A percentile compares a stretch with the other conserved stretches of the same genome.
phyloP scores from a whole-genome alignment of 2,797 vertebrate species.

The Karalla daura region DNA sequence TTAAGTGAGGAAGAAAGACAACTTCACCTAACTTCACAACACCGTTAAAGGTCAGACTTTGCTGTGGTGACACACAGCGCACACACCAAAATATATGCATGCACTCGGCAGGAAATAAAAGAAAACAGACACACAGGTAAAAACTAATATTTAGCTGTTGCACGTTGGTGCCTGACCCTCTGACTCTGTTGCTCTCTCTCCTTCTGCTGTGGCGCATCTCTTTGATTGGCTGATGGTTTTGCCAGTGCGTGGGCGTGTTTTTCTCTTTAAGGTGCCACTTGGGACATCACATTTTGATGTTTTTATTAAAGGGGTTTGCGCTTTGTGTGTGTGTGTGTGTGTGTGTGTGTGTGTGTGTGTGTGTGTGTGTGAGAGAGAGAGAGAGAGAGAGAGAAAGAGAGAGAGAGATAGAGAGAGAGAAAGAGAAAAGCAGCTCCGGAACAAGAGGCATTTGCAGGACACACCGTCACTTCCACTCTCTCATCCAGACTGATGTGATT shows the following conservation, averaged over 20 bases:
- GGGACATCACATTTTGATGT: slow-evolving; percentile 69
- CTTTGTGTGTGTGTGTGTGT: no score
- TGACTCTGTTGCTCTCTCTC: background rate
- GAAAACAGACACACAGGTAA: slow-evolving; percentile 38
- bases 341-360: no score
- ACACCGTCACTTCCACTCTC: slow-evolving; percentile 57
- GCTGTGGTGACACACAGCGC: slow-evolving; percentile 63
- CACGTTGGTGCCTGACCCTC: slow-evolving; percentile 1
- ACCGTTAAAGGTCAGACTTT: slow-evolving; percentile 83
- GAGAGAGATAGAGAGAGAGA: no score
- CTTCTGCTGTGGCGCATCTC: background rate
- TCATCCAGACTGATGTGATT: slow-evolving; percentile 73
- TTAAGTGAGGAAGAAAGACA: slow-evolving; percentile 85
- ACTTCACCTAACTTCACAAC: slow-evolving; percentile 83
- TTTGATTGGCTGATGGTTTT: slow-evolving; percentile 30
- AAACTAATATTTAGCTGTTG: slow-evolving; percentile 26
- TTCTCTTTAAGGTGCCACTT: slow-evolving; percentile 67
- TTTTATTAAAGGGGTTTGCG: slow-evolving; percentile 76
- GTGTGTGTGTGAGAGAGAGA: no score
- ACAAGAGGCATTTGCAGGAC: slow-evolving; percentile 57
- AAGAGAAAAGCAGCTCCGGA: slow-evolving; percentile 38
- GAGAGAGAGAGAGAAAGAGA: no score
- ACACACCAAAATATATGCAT: background rate
- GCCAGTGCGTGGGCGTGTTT: slow-evolving; percentile 20
- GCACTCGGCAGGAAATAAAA: slow-evolving; percentile 6